Evolutionary conservation across 2,888 invertebrate genomes (phyloP).

Genomic region (Phanerotoma sp.): DNA sequence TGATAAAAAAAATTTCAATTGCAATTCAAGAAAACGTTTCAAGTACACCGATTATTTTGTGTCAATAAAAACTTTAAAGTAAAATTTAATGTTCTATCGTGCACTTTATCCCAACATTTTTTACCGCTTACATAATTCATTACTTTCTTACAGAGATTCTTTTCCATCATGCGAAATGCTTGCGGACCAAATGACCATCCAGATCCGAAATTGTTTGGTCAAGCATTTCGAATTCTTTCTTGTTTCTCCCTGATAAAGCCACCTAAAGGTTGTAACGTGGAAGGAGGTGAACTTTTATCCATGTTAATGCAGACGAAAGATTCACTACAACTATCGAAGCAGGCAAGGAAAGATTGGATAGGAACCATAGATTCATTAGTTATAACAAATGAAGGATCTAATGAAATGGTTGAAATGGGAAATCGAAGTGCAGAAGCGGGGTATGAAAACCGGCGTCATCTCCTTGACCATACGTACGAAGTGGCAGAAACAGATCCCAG

Average conservation of each 20-base stretch:
- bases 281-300: slow-evolving; percentile 4
- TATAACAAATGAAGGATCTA: background rate
- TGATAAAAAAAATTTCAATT: too few relatives aligned
- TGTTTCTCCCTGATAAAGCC: slow-evolving; percentile 30
- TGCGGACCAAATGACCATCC: slow-evolving; percentile 32
- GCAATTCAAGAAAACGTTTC: too few relatives aligned
- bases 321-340: background rate
- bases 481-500: too few relatives aligned
- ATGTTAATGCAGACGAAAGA: slow-evolving; percentile 16
- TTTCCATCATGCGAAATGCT: slow-evolving; percentile 25
- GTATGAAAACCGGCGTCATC: too few relatives aligned
- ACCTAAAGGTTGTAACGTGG: slow-evolving; percentile 31
- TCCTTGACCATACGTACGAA: too few relatives aligned
- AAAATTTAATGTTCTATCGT: too few relatives aligned
- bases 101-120: too few relatives aligned
- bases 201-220: slow-evolving; percentile 30
- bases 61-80: too few relatives aligned
- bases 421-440: too few relatives aligned
- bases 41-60: too few relatives aligned
- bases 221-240: slow-evolving; percentile 26
- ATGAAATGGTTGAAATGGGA: too few relatives aligned
- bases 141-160: slow-evolving; percentile 15
- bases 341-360: background rate
- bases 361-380: background rate
- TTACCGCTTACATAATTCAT: too few relatives aligned